A percentile compares a stretch with the other conserved stretches of the same genome.
These are phyloP conservation scores for Cyrtorhinus lividipennis DNA, from an alignment of 1,140 invertebrate species.

Conservation along the genomic window DNA sequence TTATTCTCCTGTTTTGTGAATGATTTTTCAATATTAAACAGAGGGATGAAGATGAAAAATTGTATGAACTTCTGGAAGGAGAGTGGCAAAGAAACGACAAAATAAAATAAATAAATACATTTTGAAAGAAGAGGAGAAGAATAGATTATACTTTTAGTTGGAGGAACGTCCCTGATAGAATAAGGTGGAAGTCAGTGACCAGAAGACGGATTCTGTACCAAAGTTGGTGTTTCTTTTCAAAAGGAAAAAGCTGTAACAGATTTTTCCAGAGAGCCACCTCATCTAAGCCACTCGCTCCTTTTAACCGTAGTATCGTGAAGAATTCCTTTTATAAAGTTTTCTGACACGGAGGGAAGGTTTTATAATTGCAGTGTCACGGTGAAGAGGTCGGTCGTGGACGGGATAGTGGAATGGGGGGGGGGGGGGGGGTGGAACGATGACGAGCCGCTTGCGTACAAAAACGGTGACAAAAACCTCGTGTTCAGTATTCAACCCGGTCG, in stretches of 20 bases:
- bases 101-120: too few relatives aligned
- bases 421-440: not conserved
- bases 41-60: too few relatives aligned
- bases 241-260: not conserved
- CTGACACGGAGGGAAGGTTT: not conserved
- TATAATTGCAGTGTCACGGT: slow-evolving; percentile 9
- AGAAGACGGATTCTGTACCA: not conserved
- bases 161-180: not conserved
- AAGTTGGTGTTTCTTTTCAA: not conserved
- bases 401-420: not conserved
- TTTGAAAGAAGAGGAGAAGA: too few relatives aligned
- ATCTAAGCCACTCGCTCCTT: slow-evolving; percentile 4
- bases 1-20: too few relatives aligned
- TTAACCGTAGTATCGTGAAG: not conserved
- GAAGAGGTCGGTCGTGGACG: not conserved
- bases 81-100: too few relatives aligned
- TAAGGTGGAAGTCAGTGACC: not conserved
- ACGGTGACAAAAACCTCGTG: too few relatives aligned
- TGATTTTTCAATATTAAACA: too few relatives aligned
- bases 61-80: too few relatives aligned
- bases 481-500: too few relatives aligned
- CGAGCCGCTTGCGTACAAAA: too few relatives aligned
- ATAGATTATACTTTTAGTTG: too few relatives aligned
- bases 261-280: not conserved
- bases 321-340: slow-evolving; percentile 3